phyloP scores from a whole-genome alignment of 2,888 invertebrate species.

The Abscondita cerata region DNA sequence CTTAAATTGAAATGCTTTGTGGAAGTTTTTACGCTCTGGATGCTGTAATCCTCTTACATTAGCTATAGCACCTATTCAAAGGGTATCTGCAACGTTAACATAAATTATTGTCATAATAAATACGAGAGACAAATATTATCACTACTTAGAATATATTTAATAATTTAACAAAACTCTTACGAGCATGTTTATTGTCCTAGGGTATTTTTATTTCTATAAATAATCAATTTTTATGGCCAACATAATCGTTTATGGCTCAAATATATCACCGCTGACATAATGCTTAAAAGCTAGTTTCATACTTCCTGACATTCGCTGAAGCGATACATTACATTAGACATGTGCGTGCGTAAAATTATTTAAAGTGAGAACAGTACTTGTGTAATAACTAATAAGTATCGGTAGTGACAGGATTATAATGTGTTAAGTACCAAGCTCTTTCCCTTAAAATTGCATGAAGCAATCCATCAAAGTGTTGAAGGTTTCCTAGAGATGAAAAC shows the following conservation, averaged over 20 bases:
- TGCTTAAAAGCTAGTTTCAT: slow-evolving; percentile 24
- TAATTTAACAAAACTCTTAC: no score
- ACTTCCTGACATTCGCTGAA: slow-evolving; percentile 20
- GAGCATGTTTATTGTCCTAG: no score
- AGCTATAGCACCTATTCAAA: no score
- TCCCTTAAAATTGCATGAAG: not conserved
- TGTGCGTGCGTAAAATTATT: slow-evolving; percentile 20
- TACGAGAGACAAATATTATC: no score
- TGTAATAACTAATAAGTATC: slow-evolving; percentile 19
- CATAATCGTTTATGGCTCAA: slow-evolving; percentile 18
- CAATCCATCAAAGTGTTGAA: slow-evolving; percentile 12
- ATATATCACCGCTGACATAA: not conserved
- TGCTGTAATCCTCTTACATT: no score
- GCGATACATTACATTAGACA: slow-evolving; percentile 25
- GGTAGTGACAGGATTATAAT: slow-evolving; percentile 13
- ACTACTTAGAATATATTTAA: no score
- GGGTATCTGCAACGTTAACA: no score
- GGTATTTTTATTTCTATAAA: no score
- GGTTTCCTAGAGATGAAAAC: no score
- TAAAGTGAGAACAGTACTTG: not conserved
- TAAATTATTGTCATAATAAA: no score
- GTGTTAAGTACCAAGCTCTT: slow-evolving; percentile 8
- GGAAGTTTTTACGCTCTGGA: no score
- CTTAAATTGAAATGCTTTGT: no score
- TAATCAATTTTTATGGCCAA: slow-evolving; percentile 17